A percentile compares a stretch with the other conserved stretches of the same genome.
Conservation (phyloP, 2,797 vertebrate genomes). For the Mus caroli region DNA sequence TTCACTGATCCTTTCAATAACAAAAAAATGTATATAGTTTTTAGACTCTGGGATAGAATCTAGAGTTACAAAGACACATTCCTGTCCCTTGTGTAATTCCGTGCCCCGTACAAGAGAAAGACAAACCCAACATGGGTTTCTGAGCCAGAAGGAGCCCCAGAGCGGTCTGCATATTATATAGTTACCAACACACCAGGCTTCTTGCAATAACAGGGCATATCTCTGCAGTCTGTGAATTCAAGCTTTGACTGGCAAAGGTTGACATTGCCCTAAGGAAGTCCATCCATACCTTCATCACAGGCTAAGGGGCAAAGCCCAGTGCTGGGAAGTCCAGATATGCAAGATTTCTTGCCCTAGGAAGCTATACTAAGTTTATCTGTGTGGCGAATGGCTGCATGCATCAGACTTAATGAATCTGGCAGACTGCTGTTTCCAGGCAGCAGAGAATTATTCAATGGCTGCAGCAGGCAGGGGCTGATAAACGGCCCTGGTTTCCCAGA, state of each 20-base stretch:
- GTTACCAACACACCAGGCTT: not conserved
- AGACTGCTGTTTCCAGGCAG: conserved; percentile 71
- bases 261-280: not conserved
- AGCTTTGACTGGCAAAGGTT: not conserved
- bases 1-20: not conserved
- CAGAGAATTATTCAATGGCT: conserved; percentile 67
- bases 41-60: not conserved
- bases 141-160: not conserved
- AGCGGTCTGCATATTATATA: too few species aligned
- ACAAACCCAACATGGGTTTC: not conserved
- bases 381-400: conserved; percentile 32
- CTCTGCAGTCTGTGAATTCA: not conserved
- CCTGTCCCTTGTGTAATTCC: not conserved
- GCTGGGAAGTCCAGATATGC: not conserved
- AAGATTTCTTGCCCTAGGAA: not conserved
- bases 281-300: not conserved
- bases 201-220: not conserved
- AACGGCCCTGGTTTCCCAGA: conserved; percentile 23
- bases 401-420: conserved; percentile 65
- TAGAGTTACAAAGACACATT: not conserved
- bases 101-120: not conserved
- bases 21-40: not conserved
- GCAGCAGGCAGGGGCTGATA: conserved; percentile 61
- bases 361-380: not conserved
- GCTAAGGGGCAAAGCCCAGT: not conserved